Evolutionary conservation across 2,113 vertebrate genomes (phyloP), one percentile per base, ranked within the genome.

Genomic region (Daubentonia madagascariensis): DNA sequence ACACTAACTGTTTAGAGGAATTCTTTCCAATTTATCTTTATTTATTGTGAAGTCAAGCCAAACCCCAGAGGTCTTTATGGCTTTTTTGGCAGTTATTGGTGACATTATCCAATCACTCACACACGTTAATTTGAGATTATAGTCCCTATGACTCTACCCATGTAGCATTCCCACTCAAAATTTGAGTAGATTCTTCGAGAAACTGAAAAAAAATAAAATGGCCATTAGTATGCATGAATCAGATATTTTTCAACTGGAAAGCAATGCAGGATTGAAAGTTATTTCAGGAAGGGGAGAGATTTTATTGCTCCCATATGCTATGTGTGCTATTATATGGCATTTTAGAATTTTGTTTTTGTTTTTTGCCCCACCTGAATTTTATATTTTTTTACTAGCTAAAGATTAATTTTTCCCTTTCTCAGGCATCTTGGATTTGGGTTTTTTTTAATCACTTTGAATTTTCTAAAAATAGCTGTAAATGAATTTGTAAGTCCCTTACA

Each of bases 1-100:
- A 97, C 81, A 88, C 52, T 80, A 89, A 91, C 73, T 89, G 45
- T 65, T 97, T 68, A 85, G 63, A 90, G 68, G 73, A 78, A 96
- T 93, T 83, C 72, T 72, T 84, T 94, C 61, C 96, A 93, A 93
- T 97, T 97, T 96, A 57, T 98, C 89, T 97, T 97, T 96, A 97
- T 97, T 98, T 97, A 81, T 89, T 88, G 91, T 92, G 86, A 97
- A 95, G 81, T 86, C 83, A 95, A 89, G 86, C 86, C 89, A 97
- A 97, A 89, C 50, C 93, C 67, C 97, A 72, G 35, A 68, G 40
- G 83, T 93, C 83, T 92, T 79, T 84, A 23, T 40, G 61, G 89
- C 35, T 45, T 43, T 63, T 96, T 87, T 52, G 85, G 40, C 73
- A 92, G 63, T 92, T 79, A 91, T 22, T 4, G 0, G 72, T 94